phyloP scores from a whole-genome alignment of 2,113 vertebrate genomes.

The Pyrgilauda ruficollis region DNA sequence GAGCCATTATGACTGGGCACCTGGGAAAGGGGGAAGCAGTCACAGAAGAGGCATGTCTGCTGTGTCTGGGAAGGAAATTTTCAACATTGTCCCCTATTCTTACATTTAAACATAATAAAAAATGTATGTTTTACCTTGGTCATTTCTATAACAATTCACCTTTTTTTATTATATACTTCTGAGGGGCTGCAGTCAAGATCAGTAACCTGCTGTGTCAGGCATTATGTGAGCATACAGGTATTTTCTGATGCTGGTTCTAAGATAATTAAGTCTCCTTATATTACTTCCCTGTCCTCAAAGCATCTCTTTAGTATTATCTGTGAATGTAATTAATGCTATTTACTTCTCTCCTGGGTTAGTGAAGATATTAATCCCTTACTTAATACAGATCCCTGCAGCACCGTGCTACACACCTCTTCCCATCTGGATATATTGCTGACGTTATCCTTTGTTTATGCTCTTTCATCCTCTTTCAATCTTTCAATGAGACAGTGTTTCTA shows the following conservation, averaged over 20 bases:
- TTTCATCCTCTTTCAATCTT: slow-evolving; percentile 42
- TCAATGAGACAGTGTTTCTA: slow-evolving; percentile 23
- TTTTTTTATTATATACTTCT: background rate
- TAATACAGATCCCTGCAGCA: slow-evolving; percentile 47
- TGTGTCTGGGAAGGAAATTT: background rate
- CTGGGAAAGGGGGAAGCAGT: background rate
- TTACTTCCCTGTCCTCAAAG: slow-evolving; percentile 6
- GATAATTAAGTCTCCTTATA: slow-evolving; percentile 25
- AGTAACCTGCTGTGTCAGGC: background rate
- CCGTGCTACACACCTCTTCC: background rate
- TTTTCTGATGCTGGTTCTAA: background rate
- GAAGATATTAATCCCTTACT: slow-evolving; percentile 56
- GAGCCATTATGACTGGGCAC: background rate
- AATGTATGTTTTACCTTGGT: background rate
- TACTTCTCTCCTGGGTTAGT: slow-evolving; percentile 43
- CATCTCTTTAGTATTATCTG: slow-evolving; percentile 46
- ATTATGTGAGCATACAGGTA: background rate
- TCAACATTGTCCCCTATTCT: background rate
- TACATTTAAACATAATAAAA: background rate
- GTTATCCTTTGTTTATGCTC: slow-evolving; percentile 61
- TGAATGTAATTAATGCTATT: slow-evolving; percentile 54
- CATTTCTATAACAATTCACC: background rate
- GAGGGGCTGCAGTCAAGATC: background rate
- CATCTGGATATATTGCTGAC: slow-evolving; percentile 44
- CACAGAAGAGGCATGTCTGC: background rate